Evolutionary conservation across 2,888 invertebrate species (phyloP).

Genomic region (Agrochola litura): DNA sequence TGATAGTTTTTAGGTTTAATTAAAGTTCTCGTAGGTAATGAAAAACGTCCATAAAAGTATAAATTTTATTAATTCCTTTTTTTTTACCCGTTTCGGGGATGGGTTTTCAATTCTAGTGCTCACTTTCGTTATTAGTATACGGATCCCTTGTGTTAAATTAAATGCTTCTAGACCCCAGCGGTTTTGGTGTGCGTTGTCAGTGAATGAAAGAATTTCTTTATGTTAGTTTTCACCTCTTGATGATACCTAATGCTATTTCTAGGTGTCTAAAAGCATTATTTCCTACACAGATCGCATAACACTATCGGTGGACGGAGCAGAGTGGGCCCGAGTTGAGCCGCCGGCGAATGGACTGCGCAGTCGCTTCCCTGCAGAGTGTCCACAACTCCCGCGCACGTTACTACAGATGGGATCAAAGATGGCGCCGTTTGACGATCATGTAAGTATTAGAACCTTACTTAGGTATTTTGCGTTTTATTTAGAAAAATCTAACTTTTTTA

Average conservation of each 20-base stretch:
- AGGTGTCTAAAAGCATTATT: neutral
- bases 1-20: neutral
- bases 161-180: too few relatives aligned
- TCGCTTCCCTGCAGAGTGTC: slow-evolving; percentile 71
- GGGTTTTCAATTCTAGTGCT: neutral
- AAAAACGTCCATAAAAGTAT: neutral
- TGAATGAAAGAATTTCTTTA: too few relatives aligned
- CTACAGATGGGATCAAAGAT: slow-evolving; percentile 75
- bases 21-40: neutral
- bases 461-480: neutral
- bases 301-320: slow-evolving; percentile 86
- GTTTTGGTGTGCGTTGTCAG: too few relatives aligned
- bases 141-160: too few relatives aligned
- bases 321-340: slow-evolving; percentile 86
- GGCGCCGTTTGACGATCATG: slow-evolving; percentile 86
- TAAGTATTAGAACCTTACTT: slow-evolving; percentile 66
- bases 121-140: neutral
- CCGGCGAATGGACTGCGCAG: slow-evolving; percentile 77
- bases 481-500: neutral
- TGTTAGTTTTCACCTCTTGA: neutral
- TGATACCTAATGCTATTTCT: neutral
- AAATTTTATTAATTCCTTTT: too few relatives aligned
- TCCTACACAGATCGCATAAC: slow-evolving; percentile 86
- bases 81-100: neutral
- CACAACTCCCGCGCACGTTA: slow-evolving; percentile 70